phyloP scores from a whole-genome alignment of 2,888 invertebrate genomes.

The Lycocerus yunnanus region DNA sequence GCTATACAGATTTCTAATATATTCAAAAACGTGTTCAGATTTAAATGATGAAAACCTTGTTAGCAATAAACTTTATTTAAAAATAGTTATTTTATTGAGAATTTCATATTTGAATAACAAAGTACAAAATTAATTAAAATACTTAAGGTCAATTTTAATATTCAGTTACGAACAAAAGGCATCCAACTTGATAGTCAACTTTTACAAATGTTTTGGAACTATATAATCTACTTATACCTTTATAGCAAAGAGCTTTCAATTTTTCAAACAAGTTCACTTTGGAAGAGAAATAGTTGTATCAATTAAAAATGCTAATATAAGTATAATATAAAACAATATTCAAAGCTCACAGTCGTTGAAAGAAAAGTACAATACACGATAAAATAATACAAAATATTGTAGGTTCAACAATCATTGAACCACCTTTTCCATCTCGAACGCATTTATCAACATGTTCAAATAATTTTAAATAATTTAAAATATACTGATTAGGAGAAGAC shows the following conservation, averaged over 20 bases:
- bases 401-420: not conserved
- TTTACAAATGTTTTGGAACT: too few species aligned
- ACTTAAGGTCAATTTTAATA: too few species aligned
- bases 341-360: too few species aligned
- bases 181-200: not conserved
- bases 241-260: too few species aligned
- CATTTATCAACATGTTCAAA: slow-evolving; percentile 57
- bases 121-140: too few species aligned
- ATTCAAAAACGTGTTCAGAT: not conserved
- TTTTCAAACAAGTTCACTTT: too few species aligned
- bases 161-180: too few species aligned
- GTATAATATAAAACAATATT: too few species aligned
- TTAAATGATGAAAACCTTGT: not conserved
- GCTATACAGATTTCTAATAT: not conserved
- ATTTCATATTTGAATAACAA: not conserved
- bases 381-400: not conserved
- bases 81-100: not conserved
- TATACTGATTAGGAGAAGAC: slow-evolving; percentile 33
- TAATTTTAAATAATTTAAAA: slow-evolving; percentile 62
- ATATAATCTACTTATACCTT: too few species aligned
- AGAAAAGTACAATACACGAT: not conserved
- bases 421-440: slow-evolving; percentile 20
- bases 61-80: not conserved
- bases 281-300: too few species aligned
- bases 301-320: too few species aligned